Evolutionary conservation across 1,140 invertebrate genomes (phyloP), one percentile per base, ranked within the genome.

Genomic region (Sycophila sp.): DNA sequence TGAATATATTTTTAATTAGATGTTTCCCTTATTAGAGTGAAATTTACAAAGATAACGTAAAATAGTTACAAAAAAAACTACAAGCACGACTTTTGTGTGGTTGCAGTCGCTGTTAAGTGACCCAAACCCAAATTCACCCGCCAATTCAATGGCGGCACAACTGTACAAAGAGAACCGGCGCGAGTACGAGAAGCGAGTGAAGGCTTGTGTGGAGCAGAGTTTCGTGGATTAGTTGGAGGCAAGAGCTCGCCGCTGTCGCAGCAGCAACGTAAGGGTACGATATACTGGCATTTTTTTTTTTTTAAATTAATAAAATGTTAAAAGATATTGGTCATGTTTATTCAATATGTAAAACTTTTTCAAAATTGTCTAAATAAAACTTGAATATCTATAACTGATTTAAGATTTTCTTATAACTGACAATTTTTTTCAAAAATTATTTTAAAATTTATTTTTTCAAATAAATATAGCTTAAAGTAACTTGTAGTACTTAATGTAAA

Each of bases 121-220:
- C 88, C 96, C 96, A 73, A 98, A 98, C 89, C 96, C 96, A 72
- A 98, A 98, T 88, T 96, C 94, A 83, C 96, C 96, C 80, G 96
- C 96, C 73, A 98, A 98, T 85, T 96, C 95, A 75, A 94, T 96
- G 91, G 96, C 96, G 82, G 96, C 96, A 73, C 95, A 98, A 89
- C 91, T 98, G 77, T 98, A 97, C 87, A 96, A 96, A 90, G 94
- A 96, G 87, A 96, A 97, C 86, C 90, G 94, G 83, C 90, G 95
- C 80, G 96, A 98, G 89, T 98, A 98, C 87, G 96, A 98, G 88
- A 98, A 98, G 87, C 90, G 95, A 89, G 96, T 98, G 80, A 96
- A 96, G 89, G 94, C 95, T 82, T 97, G 96, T 87, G 96, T 98
- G 83, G 96, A 98, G 90, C 95, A 97, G 88, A 96, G 94, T 87